These are phyloP conservation scores for Cydia splendana DNA, from an alignment of 1,140 invertebrate genomes.

Conservation along the genomic window DNA sequence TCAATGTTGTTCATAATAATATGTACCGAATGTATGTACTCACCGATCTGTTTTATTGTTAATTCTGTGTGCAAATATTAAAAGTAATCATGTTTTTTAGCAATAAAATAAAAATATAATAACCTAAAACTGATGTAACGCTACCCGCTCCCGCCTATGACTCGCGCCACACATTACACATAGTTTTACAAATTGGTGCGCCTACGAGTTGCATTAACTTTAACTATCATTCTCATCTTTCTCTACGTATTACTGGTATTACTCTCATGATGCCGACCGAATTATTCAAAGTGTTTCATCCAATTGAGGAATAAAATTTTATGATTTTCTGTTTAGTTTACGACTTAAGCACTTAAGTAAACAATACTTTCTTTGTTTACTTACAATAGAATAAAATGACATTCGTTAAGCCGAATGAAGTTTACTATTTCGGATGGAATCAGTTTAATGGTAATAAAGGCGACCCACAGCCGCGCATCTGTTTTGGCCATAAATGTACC, in stretches of 20 bases:
- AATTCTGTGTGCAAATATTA: too few relatives aligned
- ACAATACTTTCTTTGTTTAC: not conserved
- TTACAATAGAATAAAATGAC: not conserved
- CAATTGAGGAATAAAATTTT: slow-evolving; percentile 19
- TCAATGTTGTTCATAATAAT: too few relatives aligned
- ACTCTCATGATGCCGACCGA: not conserved
- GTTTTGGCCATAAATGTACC: too few relatives aligned
- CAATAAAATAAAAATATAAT: not conserved
- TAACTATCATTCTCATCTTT: not conserved
- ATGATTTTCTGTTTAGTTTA: not conserved
- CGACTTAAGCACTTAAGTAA: slow-evolving; percentile 2
- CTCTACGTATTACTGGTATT: slow-evolving; percentile 10
- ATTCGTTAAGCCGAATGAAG: not conserved
- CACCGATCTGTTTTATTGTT: too few relatives aligned
- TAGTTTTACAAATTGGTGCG: slow-evolving; percentile 10
- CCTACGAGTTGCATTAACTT: slow-evolving; percentile 25
- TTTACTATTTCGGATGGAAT: not conserved
- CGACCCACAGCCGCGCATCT: not conserved
- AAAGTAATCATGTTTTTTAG: not conserved
- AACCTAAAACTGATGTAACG: not conserved
- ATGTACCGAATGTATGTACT: too few relatives aligned
- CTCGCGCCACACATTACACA: slow-evolving; percentile 6
- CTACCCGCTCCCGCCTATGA: not conserved
- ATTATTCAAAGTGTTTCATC: slow-evolving; percentile 13
- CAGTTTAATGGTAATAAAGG: not conserved